Evolutionary conservation across 1,140 invertebrate species (phyloP).

Genomic region (Scylla paramamosain): DNA sequence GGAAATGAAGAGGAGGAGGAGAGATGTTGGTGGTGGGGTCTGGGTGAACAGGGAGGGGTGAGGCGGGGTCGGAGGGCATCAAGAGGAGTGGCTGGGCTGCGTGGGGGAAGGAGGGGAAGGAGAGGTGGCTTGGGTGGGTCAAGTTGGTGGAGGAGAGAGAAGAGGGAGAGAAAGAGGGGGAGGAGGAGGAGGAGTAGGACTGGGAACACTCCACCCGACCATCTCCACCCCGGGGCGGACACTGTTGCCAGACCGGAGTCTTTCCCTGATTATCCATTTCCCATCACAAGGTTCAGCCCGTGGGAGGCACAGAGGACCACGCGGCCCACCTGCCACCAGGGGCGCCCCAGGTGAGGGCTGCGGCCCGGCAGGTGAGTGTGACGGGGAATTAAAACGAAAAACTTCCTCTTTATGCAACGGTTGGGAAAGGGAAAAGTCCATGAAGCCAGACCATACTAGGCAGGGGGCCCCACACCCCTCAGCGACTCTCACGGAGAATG

Average conservation of each 20-base stretch:
- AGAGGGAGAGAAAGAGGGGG: not conserved
- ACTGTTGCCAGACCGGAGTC: not conserved
- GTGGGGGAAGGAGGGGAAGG: not conserved
- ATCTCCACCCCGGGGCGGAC: slow-evolving; percentile 52
- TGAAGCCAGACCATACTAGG: slow-evolving; percentile 31
- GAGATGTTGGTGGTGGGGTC: not conserved
- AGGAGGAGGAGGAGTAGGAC: not conserved
- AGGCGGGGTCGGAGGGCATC: slow-evolving; percentile 42
- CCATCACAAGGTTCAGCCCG: not conserved
- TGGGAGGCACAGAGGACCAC: not conserved
- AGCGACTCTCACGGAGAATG: slow-evolving; percentile 22
- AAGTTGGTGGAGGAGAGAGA: not conserved
- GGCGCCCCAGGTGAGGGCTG: not conserved
- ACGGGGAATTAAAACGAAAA: not conserved
- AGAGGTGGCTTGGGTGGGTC: not conserved
- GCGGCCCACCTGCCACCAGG: not conserved
- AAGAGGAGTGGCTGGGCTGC: slow-evolving; percentile 3
- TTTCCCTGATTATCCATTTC: not conserved
- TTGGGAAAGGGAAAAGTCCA: slow-evolving; percentile 34
- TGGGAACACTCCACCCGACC: not conserved
- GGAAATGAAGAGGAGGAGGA: slow-evolving; percentile 25
- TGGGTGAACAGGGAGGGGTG: not conserved
- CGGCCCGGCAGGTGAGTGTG: not conserved
- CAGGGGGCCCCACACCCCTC: not conserved
- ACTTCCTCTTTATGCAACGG: not conserved